Evolutionary conservation across 2,113 vertebrate species (phyloP), one percentile per base, ranked within the genome.

Genomic region (Illadopsis cleaveri): DNA sequence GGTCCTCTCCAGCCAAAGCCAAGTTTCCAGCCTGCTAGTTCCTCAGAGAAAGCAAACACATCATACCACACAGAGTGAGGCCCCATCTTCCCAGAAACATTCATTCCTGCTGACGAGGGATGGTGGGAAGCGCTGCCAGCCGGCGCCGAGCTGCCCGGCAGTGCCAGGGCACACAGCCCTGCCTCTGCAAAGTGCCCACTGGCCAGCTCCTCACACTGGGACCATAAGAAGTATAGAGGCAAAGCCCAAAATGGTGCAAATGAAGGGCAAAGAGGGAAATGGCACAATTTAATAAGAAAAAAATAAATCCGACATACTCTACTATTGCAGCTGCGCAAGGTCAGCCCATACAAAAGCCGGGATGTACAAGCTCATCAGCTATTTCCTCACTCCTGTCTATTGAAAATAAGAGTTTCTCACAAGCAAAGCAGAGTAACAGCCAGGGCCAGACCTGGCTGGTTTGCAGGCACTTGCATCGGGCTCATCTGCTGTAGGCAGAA

Each of bases 21-120:
- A 94, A 95, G 95, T 95, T 93, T 93, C 92, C 90, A 96, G 94
- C 58, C 82, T 75, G 75, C 60, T 73, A 20, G 75, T 10, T 92
- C 56, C 82, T 66, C 64, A 77, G 90, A 87, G 90, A 91, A 69
- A 93, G 82, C 62, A 82, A 87, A 85, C 66, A 76, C 72, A 40
- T 42, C 5, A 13, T 8, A 3, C 40, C 53, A 84, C 6, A 23
- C 45, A 68, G 70, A 71, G 70, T 1, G 21, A 93, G 91, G 87
- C 66, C 77, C 57, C 28, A 6, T 89, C 84, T 89, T 87, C 84
- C 61, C 81, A 77, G 66, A 71, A 77, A 27, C 2, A 1, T 33
- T 53, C 19, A 3, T 12, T 70, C 12, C 75, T 33, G 79, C 79
- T 1, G 7, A 56, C 0, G 0, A 56, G 37, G 64, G 62, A 42